Conservation (phyloP, 2,113 vertebrate species). For the Sinocyclocheilus rhinocerous region DNA sequence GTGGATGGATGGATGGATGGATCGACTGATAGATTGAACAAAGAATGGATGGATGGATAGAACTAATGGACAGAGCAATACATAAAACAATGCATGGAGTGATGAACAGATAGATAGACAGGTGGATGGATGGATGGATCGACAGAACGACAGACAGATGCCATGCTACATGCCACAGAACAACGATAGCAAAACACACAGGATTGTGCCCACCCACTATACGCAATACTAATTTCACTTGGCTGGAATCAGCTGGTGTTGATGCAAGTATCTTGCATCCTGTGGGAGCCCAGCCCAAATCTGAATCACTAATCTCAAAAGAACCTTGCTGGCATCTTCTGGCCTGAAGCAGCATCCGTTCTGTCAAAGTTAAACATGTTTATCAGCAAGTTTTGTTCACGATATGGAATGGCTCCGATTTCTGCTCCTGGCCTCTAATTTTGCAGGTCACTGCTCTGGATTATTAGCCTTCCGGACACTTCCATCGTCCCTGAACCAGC, state of each 20-base stretch:
- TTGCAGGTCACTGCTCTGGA: constrained; percentile 44
- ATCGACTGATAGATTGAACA: not conserved
- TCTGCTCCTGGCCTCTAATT: constrained; percentile 22
- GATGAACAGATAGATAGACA: not conserved
- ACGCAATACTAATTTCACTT: not conserved
- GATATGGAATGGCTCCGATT: constrained; percentile 20
- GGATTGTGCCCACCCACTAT: not conserved
- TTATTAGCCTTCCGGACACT: constrained; percentile 17
- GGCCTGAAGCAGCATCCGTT: not conserved
- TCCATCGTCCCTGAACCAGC: constrained; percentile 23
- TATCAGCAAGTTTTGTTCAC: constrained; percentile 43
- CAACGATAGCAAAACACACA: not conserved
- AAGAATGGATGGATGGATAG: not conserved
- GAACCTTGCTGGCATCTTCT: not conserved
- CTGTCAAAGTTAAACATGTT: constrained; percentile 11
- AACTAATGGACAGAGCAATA: no score
- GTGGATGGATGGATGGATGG: not conserved
- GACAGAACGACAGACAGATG: no score
- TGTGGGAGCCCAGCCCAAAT: not conserved
- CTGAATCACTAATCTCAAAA: not conserved
- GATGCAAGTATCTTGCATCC: not conserved
- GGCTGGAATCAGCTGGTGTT: not conserved
- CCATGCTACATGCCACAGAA: not conserved
- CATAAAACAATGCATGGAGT: not conserved
- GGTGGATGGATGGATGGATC: not conserved